Base-by-base conservation (phyloP, 1,140 invertebrate genomes). In the Neodiprion pinetum region DNA sequence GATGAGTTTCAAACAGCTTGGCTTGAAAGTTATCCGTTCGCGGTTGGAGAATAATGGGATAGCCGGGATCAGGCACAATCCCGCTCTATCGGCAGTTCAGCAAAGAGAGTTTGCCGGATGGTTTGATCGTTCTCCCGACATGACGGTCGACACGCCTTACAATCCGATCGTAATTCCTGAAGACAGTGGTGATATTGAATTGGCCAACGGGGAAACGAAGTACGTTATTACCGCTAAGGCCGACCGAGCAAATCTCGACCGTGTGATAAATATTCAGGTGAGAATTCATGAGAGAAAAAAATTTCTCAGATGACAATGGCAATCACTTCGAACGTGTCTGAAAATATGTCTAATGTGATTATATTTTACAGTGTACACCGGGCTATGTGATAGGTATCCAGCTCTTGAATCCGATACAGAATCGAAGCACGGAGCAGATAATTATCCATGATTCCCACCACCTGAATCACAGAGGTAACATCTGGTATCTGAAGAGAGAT, bases 51-150 rank as follows among this genome's bases (percentile, higher is more conserved):
- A 95, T 72, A 99, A 99, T 85, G 91, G 92, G 69, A 90, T 95
- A 68, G 94, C 95, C 70, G 98, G 98, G 0, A 94, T 99, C 77
- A 92, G 94, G 74, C 98, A 99, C 83, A 95, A 99, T 90, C 96
- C 98, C 3, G 94, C 94, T 11, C 90, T 99, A 67, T 93, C 94
- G 9, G 93, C 94, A 9, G 81, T 93, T 5, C 93, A 97, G 82
- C 96, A 98, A 85, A 91, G 95, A 86, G 97, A 99, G 90, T 91
- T 99, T 70, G 93, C 96, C 9, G 96, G 96, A 1, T 98, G 97
- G 97, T 96, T 97, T 79, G 91, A 92, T 78, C 92, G 93, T 72
- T 88, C 91, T 11, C 84, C 89, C 0, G 92, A 92, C 75, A 90
- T 91, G 48, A 92, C 93, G 74, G 87, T 93, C 70, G 92, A 93